Base-by-base conservation (phyloP, 2,113 vertebrate species). In the Mus pahari region DNA sequence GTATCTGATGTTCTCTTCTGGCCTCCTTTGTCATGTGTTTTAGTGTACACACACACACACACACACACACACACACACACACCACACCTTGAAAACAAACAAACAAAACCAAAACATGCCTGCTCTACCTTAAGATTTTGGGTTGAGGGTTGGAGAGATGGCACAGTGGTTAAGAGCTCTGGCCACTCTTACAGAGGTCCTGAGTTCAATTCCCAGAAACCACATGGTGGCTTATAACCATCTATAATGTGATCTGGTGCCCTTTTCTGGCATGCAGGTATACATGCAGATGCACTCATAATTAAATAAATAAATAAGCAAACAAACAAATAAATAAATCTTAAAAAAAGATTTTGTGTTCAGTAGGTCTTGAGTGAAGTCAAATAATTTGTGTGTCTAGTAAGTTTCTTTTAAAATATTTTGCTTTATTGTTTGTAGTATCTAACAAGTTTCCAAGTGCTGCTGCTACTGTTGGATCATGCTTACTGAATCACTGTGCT, bases 371-470 rank as follows among this genome's bases (percentile, higher is more conserved):
- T 39, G 58, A 22, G 20, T 33, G 8, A 77, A 17, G 36, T 22
- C 94, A 81, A 71, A 97, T 62, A 93, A 84, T 93, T 82, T 94
- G 14, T 26, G 82, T 26, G 4, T 92, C 28, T 93, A 82, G 24
- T 64, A 78, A 64, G 31, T 86, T 91, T 92, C 70, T 82, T 82
- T 82, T 26, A 60, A 82, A 82, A 39, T 19, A 26, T 58, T 82
- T 82, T 17, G 48, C 33, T 78, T 50, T 58, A 24, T 48, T 68
- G 64, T 68, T 66, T 48, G 62, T 86, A 31, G 3, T n/a, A 50
- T 53, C 45, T 70, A 78, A 22, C 50, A 79, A 82, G n/a, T 90
- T 93, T 94, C 71, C 31, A 71, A 66, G 42, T 94, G 42, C 91
- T 82, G 12, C 71, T 94, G n/a, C 53, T 93, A 36, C 81, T 94